Conservation (phyloP, 2,888 invertebrate species). For the Parnassius smintheus region DNA sequence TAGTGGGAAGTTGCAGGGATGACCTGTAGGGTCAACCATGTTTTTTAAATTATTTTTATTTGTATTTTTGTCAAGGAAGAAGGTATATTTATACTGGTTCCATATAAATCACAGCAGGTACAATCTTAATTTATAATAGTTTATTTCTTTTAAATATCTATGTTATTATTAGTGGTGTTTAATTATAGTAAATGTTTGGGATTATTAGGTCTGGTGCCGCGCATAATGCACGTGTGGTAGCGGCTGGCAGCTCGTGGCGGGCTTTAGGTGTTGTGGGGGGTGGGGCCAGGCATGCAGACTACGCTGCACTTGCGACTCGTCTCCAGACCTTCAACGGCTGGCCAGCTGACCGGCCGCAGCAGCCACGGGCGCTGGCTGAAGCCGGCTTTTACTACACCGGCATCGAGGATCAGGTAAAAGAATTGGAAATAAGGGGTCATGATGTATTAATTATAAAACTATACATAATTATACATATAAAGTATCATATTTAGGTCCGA, state of each 20-base stretch:
- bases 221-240: constrained; percentile 62
- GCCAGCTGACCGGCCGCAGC: constrained; percentile 88
- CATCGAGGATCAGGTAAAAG: constrained; percentile 82
- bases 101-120: too few relatives aligned
- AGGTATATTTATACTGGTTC: too few relatives aligned
- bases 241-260: constrained; percentile 59
- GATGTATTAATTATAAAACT: too few relatives aligned
- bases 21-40: too few relatives aligned
- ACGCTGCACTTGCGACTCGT: constrained; percentile 84
- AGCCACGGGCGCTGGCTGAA: constrained; percentile 87
- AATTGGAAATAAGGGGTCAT: too few relatives aligned
- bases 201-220: constrained; percentile 57
- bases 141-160: too few relatives aligned
- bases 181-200: too few relatives aligned
- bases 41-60: too few relatives aligned
- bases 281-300: constrained; percentile 82
- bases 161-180: too few relatives aligned
- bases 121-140: too few relatives aligned
- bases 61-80: too few relatives aligned
- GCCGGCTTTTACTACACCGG: constrained; percentile 95
- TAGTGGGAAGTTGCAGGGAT: too few relatives aligned
- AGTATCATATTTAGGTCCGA: constrained; percentile 80
- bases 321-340: constrained; percentile 86
- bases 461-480: not conserved
- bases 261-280: constrained; percentile 67